Evolutionary conservation across 2,797 vertebrate species (phyloP).

Genomic region (Urosaurus nigricauda): DNA sequence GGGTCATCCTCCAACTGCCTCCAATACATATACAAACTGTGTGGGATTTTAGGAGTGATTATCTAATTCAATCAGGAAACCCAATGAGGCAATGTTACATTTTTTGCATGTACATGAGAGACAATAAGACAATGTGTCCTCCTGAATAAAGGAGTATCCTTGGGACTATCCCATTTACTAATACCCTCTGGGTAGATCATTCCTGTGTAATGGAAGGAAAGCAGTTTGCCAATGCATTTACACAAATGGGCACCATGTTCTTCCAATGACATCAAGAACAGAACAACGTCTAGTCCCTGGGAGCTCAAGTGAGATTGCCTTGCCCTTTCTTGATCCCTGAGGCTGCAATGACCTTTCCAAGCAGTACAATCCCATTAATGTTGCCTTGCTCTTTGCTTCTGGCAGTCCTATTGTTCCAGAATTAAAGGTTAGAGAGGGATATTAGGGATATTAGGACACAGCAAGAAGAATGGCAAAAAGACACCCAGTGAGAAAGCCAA

Average conservation of each 20-base stretch:
- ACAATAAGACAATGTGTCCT: background rate
- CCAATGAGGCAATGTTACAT: background rate
- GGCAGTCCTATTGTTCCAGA: background rate
- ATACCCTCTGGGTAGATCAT: background rate
- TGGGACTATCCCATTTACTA: background rate
- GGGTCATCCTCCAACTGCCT: background rate
- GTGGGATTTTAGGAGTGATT: background rate
- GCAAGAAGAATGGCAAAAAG: conserved; percentile 11
- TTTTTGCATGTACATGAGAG: background rate
- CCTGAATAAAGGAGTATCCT: background rate
- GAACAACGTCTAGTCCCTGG: background rate
- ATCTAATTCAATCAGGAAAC: background rate
- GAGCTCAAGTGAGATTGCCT: background rate
- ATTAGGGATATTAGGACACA: background rate
- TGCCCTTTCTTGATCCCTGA: too few species aligned
- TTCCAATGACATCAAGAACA: background rate
- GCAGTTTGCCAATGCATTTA: background rate
- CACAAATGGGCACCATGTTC: background rate
- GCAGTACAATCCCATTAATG: background rate
- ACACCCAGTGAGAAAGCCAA: background rate
- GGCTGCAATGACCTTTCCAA: conserved; percentile 11
- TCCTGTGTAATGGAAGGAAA: too few species aligned
- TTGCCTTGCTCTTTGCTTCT: background rate
- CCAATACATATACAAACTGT: background rate
- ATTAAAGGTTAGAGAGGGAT: background rate